phyloP scores from a whole-genome alignment of 2,797 vertebrate genomes.

The Spinibarbus caldwelli region DNA sequence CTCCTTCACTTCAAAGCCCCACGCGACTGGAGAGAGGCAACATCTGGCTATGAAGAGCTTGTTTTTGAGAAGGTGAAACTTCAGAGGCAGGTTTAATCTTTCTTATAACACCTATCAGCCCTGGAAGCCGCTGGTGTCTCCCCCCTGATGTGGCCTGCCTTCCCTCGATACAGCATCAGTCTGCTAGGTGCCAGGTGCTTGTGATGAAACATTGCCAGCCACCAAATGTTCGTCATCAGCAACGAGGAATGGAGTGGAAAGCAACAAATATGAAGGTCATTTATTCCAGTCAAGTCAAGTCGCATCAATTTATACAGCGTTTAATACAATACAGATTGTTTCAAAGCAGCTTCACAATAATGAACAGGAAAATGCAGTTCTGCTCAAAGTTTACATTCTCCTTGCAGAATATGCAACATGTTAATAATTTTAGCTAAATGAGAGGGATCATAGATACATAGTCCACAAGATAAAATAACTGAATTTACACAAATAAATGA shows the following conservation, averaged over 20 bases:
- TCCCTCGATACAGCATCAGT: constrained; percentile 27
- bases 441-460: neutral
- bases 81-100: constrained; percentile 71
- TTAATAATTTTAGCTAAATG: neutral
- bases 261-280: neutral
- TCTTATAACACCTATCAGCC: constrained; percentile 62
- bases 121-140: constrained; percentile 67
- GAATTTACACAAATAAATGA: too few species aligned
- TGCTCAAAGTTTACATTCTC: neutral
- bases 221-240: constrained; percentile 34
- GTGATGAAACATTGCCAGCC: neutral
- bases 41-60: constrained; percentile 68
- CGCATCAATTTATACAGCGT: neutral
- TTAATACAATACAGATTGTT: neutral
- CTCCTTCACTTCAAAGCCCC: constrained; percentile 57
- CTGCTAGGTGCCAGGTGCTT: constrained; percentile 22
- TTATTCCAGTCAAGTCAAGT: neutral
- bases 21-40: constrained; percentile 64
- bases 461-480: neutral
- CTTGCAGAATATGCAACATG: neutral
- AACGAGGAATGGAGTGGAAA: constrained; percentile 16
- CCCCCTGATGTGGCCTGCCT: constrained; percentile 56
- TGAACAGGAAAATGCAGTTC: neutral
- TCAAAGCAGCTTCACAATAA: neutral
- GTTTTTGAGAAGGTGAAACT: constrained; percentile 67